Evolutionary conservation across 2,113 vertebrate species (phyloP).

Genomic region (Scopus umbretta): DNA sequence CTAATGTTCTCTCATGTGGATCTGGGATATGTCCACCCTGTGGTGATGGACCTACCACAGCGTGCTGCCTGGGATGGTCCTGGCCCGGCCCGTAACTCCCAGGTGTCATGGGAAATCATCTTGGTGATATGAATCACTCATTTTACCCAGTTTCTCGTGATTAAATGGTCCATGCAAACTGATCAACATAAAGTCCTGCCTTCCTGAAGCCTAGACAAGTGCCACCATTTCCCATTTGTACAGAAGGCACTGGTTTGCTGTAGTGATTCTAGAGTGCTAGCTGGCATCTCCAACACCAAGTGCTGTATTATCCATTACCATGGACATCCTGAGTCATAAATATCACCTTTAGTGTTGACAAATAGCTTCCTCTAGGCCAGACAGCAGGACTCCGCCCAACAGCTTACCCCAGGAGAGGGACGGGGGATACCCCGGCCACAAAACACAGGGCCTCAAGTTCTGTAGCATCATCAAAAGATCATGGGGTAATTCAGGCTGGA

Average conservation of each 20-base stretch:
- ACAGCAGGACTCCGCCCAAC: not conserved
- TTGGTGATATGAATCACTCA: too few relatives aligned
- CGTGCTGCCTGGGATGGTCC: not conserved
- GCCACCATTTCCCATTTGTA: not conserved
- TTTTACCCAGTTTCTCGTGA: not conserved
- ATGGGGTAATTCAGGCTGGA: not conserved
- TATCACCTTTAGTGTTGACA: not conserved
- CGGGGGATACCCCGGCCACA: too few relatives aligned
- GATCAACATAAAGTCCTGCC: not conserved
- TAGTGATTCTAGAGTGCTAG: not conserved
- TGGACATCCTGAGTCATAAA: not conserved
- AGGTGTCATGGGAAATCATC: not conserved
- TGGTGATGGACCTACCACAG: not conserved
- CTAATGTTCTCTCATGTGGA: not conserved
- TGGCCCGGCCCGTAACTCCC: not conserved
- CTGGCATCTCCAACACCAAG: not conserved
- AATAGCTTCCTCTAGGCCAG: not conserved
- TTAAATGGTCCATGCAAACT: not conserved
- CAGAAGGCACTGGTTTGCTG: not conserved
- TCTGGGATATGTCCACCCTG: not conserved
- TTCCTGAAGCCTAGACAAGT: not conserved
- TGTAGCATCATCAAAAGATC: too few relatives aligned
- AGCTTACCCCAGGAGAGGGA: not conserved
- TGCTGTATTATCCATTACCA: not conserved
- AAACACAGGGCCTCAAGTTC: not conserved